Evolutionary conservation across 2,797 vertebrate genomes (phyloP).

Genomic region (Pogoniulus pusillus): DNA sequence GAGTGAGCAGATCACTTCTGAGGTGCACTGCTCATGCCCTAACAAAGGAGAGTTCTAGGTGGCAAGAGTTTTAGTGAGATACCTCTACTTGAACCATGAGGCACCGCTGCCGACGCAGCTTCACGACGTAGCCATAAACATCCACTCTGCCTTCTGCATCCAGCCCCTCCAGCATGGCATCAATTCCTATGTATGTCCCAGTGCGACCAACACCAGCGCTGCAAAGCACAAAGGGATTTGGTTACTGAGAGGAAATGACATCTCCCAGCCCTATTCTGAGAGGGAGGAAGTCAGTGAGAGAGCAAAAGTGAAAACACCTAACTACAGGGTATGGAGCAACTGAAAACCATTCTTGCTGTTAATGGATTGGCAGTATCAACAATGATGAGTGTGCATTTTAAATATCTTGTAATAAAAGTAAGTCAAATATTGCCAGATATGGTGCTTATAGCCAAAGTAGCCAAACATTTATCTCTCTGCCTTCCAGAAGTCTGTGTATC

Average conservation of each 20-base stretch:
- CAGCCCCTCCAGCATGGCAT: slow-evolving; percentile 94
- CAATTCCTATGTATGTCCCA: slow-evolving; percentile 93
- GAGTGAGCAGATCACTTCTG: background rate
- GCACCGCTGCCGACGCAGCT: slow-evolving; percentile 90
- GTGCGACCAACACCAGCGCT: slow-evolving; percentile 98
- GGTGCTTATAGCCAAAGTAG: background rate
- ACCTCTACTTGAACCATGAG: slow-evolving; percentile 99
- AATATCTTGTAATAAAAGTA: background rate
- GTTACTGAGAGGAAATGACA: fast-evolving
- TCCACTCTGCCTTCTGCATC: slow-evolving; percentile 89
- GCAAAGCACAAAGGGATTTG: background rate
- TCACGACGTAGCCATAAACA: slow-evolving; percentile 90
- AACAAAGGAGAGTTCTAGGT: background rate
- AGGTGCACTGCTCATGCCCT: background rate
- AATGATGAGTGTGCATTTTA: background rate
- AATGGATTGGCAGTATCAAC: background rate
- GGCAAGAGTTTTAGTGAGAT: background rate
- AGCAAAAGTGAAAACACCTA: background rate
- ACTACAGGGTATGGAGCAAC: background rate
- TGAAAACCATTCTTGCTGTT: background rate
- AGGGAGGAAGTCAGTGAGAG: background rate
- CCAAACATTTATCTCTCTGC: background rate
- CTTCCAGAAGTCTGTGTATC: background rate
- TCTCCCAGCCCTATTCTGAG: background rate
- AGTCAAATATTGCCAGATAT: background rate